Evolutionary conservation across 2,888 invertebrate genomes (phyloP).

Genomic region (Meganola albula): DNA sequence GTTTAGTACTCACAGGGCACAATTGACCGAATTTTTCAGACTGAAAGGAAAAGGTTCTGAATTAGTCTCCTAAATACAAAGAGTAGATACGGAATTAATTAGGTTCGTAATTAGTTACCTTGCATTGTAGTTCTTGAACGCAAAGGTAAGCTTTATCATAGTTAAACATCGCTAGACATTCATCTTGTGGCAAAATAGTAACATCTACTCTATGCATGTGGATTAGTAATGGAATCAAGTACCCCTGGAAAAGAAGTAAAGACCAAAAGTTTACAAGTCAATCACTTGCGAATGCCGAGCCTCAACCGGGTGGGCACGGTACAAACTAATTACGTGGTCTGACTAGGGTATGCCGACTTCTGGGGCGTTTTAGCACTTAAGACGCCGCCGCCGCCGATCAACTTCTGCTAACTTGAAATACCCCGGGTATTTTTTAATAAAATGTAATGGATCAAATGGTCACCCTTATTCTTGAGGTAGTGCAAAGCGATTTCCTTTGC

Average conservation of each 20-base stretch:
- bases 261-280: too few species aligned
- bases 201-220: conserved; percentile 40
- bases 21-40: conserved; percentile 30
- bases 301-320: too few species aligned
- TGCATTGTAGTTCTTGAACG: conserved; percentile 47
- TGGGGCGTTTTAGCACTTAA: too few species aligned
- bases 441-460: too few species aligned
- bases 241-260: conserved; percentile 64
- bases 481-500: too few species aligned
- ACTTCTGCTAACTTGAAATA: too few species aligned
- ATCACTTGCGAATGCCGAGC: too few species aligned
- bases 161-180: conserved; percentile 50
- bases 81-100: not conserved
- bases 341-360: too few species aligned
- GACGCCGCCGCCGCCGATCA: too few species aligned
- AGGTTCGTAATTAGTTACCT: conserved; percentile 32
- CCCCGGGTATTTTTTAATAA: too few species aligned
- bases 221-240: conserved; percentile 55
- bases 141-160: conserved; percentile 49
- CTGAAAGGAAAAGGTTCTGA: not conserved
- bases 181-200: conserved; percentile 33
- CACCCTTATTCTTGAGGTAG: too few species aligned
- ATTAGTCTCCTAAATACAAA: conserved; percentile 43
- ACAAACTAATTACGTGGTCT: too few species aligned
- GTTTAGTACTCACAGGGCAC: not conserved